phyloP scores from a whole-genome alignment of 2,113 vertebrate species.

The Sitta europaea region DNA sequence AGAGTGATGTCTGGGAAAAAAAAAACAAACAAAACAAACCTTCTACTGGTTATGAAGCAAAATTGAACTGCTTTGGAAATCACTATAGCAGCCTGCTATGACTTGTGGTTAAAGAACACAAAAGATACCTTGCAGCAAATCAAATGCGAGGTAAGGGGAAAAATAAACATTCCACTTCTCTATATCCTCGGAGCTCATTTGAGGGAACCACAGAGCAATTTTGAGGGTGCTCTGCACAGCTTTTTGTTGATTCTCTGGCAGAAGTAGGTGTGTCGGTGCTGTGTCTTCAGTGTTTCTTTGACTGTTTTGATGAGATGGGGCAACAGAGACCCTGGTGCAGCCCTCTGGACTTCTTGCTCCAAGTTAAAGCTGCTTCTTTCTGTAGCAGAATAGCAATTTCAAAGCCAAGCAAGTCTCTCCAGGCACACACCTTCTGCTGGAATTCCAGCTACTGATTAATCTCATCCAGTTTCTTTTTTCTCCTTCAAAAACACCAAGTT shows the following conservation, averaged over 20 bases:
- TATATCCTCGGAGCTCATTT: not conserved
- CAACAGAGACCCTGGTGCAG: not conserved
- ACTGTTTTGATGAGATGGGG: not conserved
- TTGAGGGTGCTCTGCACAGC: not conserved
- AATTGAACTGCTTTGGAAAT: not conserved
- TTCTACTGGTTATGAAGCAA: not conserved
- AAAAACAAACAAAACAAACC: not conserved
- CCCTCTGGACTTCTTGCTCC: not conserved
- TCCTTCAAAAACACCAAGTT: not conserved
- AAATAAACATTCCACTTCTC: not conserved
- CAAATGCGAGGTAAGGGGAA: not conserved
- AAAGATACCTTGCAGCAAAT: not conserved
- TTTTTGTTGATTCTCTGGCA: not conserved
- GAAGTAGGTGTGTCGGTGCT: not conserved
- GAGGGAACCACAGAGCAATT: not conserved
- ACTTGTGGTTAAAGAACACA: not conserved
- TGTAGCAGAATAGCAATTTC: not conserved
- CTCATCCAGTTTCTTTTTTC: not conserved
- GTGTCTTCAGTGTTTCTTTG: not conserved
- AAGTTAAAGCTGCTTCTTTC: not conserved
- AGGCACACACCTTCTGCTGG: not conserved
- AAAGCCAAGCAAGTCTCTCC: not conserved
- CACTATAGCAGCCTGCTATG: not conserved
- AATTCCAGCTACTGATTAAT: not conserved
- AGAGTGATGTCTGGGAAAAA: not conserved